Evolutionary conservation across 2,113 vertebrate species (phyloP).

Genomic region (Salvator merianae): DNA sequence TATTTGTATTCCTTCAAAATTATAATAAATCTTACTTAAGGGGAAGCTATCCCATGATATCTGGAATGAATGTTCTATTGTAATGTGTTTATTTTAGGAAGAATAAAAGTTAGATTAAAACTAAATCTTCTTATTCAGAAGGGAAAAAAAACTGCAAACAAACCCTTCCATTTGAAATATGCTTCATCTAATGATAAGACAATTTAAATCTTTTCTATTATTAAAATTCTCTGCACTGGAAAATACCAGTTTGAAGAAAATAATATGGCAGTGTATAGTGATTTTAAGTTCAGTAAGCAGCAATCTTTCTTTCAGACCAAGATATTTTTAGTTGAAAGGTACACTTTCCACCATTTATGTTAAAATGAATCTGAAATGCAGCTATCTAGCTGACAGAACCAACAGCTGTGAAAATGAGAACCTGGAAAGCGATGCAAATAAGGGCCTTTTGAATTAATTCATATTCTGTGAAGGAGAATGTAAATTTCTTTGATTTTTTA

Average conservation of each 20-base stretch:
- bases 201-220: conserved; percentile 31
- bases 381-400: conserved; percentile 76
- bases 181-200: conserved; percentile 1
- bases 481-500: conserved; percentile 71
- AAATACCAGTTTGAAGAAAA: conserved; percentile 44
- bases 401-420: conserved; percentile 77
- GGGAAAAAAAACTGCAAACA: neutral
- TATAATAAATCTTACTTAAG: neutral
- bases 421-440: conserved; percentile 79
- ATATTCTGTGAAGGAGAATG: conserved; percentile 45
- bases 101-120: neutral
- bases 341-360: conserved; percentile 72
- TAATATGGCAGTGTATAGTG: conserved; percentile 43
- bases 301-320: conserved; percentile 49
- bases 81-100: neutral
- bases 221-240: conserved; percentile 26
- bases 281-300: conserved; percentile 40
- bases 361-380: conserved; percentile 79
- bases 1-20: neutral
- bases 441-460: conserved; percentile 74
- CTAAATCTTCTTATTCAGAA: neutral
- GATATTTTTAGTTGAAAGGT: conserved; percentile 79
- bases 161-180: conserved; percentile 6
- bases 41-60: neutral
- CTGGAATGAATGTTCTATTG: neutral